These are phyloP conservation scores for Mystacornis crossleyi DNA, from an alignment of 2,113 vertebrate species.

Conservation along the genomic window DNA sequence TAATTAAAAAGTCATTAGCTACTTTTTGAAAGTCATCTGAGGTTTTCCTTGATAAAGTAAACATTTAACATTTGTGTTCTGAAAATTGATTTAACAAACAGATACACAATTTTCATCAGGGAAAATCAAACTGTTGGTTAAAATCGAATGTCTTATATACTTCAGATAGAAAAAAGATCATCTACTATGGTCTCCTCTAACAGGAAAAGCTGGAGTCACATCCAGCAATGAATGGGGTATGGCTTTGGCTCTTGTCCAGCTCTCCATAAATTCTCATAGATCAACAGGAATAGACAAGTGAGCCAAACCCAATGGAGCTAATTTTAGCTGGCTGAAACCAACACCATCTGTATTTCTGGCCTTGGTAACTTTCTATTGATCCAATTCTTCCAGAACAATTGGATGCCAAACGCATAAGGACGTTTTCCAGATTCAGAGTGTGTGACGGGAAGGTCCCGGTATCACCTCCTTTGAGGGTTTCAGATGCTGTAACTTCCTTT, in stretches of 20 bases:
- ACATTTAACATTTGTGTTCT: background rate
- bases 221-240: conserved; percentile 4
- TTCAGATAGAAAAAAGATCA: background rate
- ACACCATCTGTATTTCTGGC: conserved; percentile 67
- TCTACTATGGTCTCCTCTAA: background rate
- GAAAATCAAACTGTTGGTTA: background rate
- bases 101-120: background rate
- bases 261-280: conserved; percentile 58
- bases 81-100: background rate
- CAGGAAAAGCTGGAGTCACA: background rate
- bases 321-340: conserved; percentile 64
- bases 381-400: conserved; percentile 14
- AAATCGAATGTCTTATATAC: background rate
- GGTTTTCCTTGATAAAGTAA: background rate
- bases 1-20: background rate
- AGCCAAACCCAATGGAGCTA: conserved; percentile 51
- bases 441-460: background rate
- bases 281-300: conserved; percentile 36
- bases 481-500: background rate
- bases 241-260: conserved; percentile 28
- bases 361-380: conserved; percentile 59
- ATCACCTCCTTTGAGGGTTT: background rate
- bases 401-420: background rate
- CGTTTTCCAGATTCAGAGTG: background rate
- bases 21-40: background rate